Evolutionary conservation across 2,888 invertebrate genomes (phyloP), one percentile per base, ranked within the genome.

Genomic region (Gryllus longicercus): DNA sequence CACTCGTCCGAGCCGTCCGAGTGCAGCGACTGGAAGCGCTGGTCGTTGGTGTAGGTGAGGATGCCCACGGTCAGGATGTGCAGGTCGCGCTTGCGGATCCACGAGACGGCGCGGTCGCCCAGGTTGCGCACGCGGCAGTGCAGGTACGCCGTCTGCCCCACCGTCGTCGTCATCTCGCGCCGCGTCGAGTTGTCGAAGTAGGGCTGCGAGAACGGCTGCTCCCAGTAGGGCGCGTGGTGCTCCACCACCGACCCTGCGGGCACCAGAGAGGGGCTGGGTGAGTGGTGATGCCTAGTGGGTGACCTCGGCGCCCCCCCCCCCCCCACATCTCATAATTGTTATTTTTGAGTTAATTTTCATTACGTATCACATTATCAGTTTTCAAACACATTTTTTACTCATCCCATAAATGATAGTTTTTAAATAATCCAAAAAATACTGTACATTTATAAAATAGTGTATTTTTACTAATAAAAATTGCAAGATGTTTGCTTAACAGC

Each of bases 131-230:
- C 96, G 85, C 94, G 90, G 88, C 96, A 96, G 88, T 95, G 94
- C 80, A 96, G 90, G 87, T 95, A 92, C 81, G 95, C 95, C 80
- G 94, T 93, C 88, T 95, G 95, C 81, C 96, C 96, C 83, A 95
- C 95, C 83, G 95, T 95, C 84, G 95, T 94, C 85, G 95, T 95
- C 86, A 94, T 92, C 87, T 95, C 95, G 83, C 94, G 91, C 86
- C 92, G 91, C 84, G 95, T 95, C 85, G 93, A 92, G 88, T 95
- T 95, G 89, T 95, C 95, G 89, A 96, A 96, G 90, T 95, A 95
- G 79, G 95, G 95, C 87, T 94, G 94, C 83, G 94, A 94, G 86
- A 94, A 93, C 80, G 94, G 93, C 87, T 93, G 93, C 88, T 89
- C 90, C 90, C 85, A 85, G 80, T 85, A 85, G 2, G 83, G 83